Conservation (phyloP, 2,113 vertebrate genomes). For the Euleptes europaea region DNA sequence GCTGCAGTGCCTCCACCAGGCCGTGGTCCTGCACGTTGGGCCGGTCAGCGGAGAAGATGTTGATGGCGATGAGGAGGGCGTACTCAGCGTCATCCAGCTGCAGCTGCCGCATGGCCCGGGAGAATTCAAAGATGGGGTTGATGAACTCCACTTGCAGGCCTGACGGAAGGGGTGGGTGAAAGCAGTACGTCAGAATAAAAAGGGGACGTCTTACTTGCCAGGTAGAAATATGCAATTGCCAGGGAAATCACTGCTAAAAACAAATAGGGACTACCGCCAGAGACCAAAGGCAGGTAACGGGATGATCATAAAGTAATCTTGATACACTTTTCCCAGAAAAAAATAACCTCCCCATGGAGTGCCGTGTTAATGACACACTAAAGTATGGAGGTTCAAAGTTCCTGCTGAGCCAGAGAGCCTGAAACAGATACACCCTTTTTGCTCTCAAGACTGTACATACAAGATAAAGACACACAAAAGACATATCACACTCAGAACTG, state of each 20-base stretch:
- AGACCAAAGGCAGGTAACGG: background rate
- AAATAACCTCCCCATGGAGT: background rate
- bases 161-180: background rate
- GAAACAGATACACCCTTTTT: background rate
- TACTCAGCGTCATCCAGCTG: constrained; percentile 75
- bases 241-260: background rate
- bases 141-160: constrained; percentile 78
- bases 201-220: no score
- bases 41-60: constrained; percentile 75
- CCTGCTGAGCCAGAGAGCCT: background rate
- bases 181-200: background rate
- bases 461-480: background rate
- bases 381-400: background rate
- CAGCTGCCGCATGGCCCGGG: constrained; percentile 72
- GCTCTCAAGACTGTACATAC: background rate
- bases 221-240: background rate
- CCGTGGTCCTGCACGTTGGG: constrained; percentile 74
- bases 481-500: background rate
- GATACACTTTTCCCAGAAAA: background rate
- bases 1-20: constrained; percentile 71
- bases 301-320: background rate
- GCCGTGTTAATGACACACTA: background rate
- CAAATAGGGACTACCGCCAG: background rate
- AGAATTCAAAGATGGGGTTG: constrained; percentile 79
- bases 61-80: constrained; percentile 76